Base-by-base conservation (phyloP, 2,888 invertebrate genomes). In the Drosophila suboccidentalis region DNA sequence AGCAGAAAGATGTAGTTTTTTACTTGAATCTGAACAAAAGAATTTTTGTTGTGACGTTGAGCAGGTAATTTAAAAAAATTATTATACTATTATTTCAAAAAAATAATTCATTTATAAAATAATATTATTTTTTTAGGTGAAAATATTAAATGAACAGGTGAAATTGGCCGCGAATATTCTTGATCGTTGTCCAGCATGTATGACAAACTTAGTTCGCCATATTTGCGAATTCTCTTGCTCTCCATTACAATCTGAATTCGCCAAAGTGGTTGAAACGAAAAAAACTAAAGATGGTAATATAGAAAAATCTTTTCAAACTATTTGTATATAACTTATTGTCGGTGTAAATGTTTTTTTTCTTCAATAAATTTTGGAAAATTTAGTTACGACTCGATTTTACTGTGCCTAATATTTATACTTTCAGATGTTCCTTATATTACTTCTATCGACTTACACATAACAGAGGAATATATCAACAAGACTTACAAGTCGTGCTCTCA, bases 141-240 rank as follows among this genome's bases (percentile, higher is more conserved):
- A 89, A 50, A 94, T 94, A 38, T 92, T 97, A 65, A 94, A 95
- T 80, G 49, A 62, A 0, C 95, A 94, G 85, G 93, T 97, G 19
- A 92, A 92, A 47, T 89, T 95, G 51, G 96, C 96, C 0, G 94
- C 94, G 39, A 94, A 93, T 91, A 94, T 98, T 69, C 93, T 98
- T 32, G 93, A 94, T 43, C 94, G 97, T 59, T 99, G 99, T 92
- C 98, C 98, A 0, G 95, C 97, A 0, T 99, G 99, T 92, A 94
- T 96, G 93, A 94, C 94, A 77, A 98, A 98, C 93, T 96, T 98
- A 91, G 93, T 95, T 41, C 94, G 95, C 74, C 96, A 97, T 83
- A 94, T 98, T 81, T 99, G 99, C 91, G 95, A 95, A 62, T 94
- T 98, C 92, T 96, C 97, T 0, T 99, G 99, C 92, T 94, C 95